Conservation (phyloP, 2,888 invertebrate genomes). For the Andricus curvator region DNA sequence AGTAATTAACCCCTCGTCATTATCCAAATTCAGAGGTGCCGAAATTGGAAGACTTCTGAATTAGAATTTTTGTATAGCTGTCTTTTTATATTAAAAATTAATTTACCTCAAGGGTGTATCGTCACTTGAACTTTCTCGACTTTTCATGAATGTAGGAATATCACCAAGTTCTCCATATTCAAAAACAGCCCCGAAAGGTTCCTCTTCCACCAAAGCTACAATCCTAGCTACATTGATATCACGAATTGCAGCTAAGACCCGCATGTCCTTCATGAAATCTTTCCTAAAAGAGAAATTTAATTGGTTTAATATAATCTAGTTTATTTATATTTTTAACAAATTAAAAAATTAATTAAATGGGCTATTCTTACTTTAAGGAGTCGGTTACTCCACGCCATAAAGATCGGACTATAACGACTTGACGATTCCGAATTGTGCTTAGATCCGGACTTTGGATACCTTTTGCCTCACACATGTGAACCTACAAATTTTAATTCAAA, state of each 20-base stretch:
- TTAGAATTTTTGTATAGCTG: too few relatives aligned
- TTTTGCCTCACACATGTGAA: conserved; percentile 88
- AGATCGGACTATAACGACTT: conserved; percentile 87
- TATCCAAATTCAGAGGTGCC: too few relatives aligned
- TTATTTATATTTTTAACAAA: neutral
- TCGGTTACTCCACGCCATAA: conserved; percentile 87
- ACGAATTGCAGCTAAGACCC: conserved; percentile 89
- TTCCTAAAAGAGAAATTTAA: conserved; percentile 80
- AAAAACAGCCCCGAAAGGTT: conserved; percentile 92
- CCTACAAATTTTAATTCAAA: conserved; percentile 69
- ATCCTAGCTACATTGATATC: conserved; percentile 92
- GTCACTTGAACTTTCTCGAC: conserved; percentile 65
- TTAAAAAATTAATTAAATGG: neutral
- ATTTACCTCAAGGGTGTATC: conserved; percentile 66
- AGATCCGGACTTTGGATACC: conserved; percentile 81
- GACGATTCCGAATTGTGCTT: conserved; percentile 83
- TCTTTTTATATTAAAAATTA: conserved; percentile 6
- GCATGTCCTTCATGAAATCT: conserved; percentile 93
- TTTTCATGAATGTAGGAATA: conserved; percentile 84
- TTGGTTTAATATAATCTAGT: neutral
- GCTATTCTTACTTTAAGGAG: conserved; percentile 81
- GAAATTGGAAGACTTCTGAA: too few relatives aligned
- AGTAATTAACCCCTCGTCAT: too few relatives aligned
- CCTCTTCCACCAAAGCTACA: conserved; percentile 88
- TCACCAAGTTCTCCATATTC: conserved; percentile 94